Base-by-base conservation (phyloP, 2,888 invertebrate species). In the Hemistola chrysoprasaria region DNA sequence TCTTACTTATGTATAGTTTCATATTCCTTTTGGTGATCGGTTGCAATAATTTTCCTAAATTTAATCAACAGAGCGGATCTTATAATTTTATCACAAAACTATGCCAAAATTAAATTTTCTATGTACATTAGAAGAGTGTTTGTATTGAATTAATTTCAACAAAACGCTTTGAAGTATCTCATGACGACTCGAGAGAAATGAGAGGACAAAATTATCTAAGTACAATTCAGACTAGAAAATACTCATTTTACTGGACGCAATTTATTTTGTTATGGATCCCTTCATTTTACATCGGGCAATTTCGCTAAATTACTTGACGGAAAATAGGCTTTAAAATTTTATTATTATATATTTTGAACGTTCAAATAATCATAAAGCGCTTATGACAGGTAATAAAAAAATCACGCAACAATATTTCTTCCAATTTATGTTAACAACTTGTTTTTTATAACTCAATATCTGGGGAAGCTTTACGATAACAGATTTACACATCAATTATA, bases 381-480 rank as follows among this genome's bases (percentile, higher is more conserved):
- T 85, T 80, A 85, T 73, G 76, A 70, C 73, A 70, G 78, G 72
- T 78, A 67, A 75, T 86, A 83, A 83, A 80, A 71, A 75, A 74
- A 69, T 64, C 67, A 70, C 58, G 69, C 68, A 66, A 77, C 74
- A 78, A 71, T 71, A 77, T 76, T 82, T 82, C 81, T 84, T 78
- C 75, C 79, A 80, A 85, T 86, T 86, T 83, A 79, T 78, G 78
- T 78, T 83, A 82, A 83, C 72, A 79, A 74, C 80, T 73, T 79
- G 65, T 80, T 82, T 76, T n/a, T 85, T 83, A 83, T 72, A 79
- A 77, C 78, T 78, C 76, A 80, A 82, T 84, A 78, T 74, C 72
- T 62, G 30, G 43, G 69, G 65, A 71, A 64, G 64, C 60, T 70
- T 66, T 65, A 65, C 70, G 71, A 71, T 79, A 78, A 78, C 78